Conservation (phyloP, 2,797 vertebrate species). For the Ptychadena robeensis region DNA sequence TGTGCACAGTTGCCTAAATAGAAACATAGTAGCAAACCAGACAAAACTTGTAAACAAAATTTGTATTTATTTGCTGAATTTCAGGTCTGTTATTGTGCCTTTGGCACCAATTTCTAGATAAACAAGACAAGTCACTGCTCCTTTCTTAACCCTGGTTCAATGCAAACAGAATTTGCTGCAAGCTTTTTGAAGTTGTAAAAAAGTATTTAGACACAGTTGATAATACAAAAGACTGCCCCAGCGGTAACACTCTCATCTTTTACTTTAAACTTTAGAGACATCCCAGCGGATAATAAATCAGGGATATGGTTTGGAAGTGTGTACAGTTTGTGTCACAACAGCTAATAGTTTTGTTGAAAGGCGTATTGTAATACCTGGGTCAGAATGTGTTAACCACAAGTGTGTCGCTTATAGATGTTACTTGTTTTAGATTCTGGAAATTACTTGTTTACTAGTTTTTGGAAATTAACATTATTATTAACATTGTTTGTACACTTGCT, state of each 20-base stretch:
- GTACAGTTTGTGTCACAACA: not conserved
- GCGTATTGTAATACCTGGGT: not conserved
- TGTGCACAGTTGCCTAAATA: conserved; percentile 3
- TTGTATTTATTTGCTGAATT: conserved; percentile 44
- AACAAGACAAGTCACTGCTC: conserved; percentile 46
- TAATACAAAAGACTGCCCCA: conserved; percentile 33
- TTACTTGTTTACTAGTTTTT: too few relatives aligned
- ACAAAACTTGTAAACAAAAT: conserved; percentile 48
- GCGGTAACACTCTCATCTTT: conserved; percentile 24
- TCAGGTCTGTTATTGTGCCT: conserved; percentile 48
- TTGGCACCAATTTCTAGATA: conserved; percentile 55
- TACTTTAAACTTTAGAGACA: conserved; percentile 25
- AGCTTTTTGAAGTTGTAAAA: conserved; percentile 50
- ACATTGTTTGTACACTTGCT: too few relatives aligned
- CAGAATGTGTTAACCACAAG: not conserved
- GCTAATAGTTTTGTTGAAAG: not conserved
- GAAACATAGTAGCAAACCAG: conserved; percentile 8
- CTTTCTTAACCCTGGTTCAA: conserved; percentile 59
- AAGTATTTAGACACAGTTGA: conserved; percentile 39
- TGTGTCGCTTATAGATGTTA: not conserved
- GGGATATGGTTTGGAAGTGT: conserved; percentile 10
- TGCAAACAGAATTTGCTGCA: conserved; percentile 58
- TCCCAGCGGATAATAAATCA: conserved; percentile 34
- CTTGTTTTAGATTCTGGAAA: too few relatives aligned
- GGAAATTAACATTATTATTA: too few relatives aligned